These are phyloP conservation scores for Vidua macroura DNA, from an alignment of 2,113 vertebrate species.

Conservation along the genomic window DNA sequence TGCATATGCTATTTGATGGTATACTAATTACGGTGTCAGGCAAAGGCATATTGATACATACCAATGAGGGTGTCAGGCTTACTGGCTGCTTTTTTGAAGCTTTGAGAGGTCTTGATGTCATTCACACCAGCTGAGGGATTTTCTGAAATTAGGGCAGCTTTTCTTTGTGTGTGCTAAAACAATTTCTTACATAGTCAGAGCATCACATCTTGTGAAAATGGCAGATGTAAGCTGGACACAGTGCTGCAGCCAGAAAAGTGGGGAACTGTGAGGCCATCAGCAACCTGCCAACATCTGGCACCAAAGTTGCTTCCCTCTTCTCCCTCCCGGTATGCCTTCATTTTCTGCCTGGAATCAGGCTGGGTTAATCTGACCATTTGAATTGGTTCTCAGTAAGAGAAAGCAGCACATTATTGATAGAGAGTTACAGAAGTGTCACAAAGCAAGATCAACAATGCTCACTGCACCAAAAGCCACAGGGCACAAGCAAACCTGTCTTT, in stretches of 20 bases:
- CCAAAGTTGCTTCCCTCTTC: background rate
- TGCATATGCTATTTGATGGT: background rate
- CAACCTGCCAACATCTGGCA: background rate
- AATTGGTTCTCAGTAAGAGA: background rate
- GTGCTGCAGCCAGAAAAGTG: background rate
- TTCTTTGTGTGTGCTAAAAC: background rate
- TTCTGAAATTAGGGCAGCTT: background rate
- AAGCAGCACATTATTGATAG: background rate
- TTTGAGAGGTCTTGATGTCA: background rate
- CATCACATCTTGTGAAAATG: background rate
- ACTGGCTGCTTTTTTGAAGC: background rate
- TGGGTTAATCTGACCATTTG: fast-evolving
- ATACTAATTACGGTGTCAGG: background rate
- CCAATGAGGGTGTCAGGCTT: background rate
- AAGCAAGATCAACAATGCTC: background rate
- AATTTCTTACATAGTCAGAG: background rate
- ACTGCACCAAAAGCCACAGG: background rate
- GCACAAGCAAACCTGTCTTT: background rate
- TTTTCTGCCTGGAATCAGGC: background rate
- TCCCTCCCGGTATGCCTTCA: fast-evolving
- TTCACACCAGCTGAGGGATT: background rate
- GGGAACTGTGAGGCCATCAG: background rate
- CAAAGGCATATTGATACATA: background rate
- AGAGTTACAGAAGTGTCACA: background rate
- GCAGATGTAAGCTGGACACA: background rate